phyloP scores from a whole-genome alignment of 2,888 invertebrate species.

The Cantharis rustica region DNA sequence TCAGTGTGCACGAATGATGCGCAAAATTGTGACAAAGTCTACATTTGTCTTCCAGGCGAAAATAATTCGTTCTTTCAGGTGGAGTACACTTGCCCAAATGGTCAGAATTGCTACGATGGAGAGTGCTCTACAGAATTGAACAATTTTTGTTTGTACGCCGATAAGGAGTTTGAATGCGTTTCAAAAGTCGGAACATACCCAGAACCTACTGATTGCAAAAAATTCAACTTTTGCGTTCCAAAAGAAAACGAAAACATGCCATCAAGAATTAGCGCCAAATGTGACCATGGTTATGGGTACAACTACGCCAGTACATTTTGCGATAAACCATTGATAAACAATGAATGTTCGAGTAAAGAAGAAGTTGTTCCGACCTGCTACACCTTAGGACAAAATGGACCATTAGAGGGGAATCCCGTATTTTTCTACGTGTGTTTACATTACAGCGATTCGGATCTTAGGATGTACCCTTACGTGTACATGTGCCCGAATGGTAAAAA shows the following conservation, averaged over 20 bases:
- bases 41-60: not conserved
- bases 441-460: not conserved
- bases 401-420: not conserved
- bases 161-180: not conserved
- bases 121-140: not conserved
- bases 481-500: not conserved
- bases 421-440: not conserved
- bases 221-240: constrained; percentile 7
- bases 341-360: not conserved
- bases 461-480: not conserved
- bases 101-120: not conserved
- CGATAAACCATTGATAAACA: not conserved
- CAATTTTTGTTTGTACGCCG: not conserved
- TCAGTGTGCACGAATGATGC: not conserved
- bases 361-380: not conserved
- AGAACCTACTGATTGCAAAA: constrained; percentile 8
- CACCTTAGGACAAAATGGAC: not conserved
- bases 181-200: constrained; percentile 7
- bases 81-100: not conserved
- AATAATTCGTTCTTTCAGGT: not conserved
- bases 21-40: not conserved
- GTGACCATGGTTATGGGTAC: not conserved
- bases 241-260: not conserved
- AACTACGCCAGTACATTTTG: not conserved
- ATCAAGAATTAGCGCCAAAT: not conserved